Conservation (phyloP, 2,113 vertebrate species). For the Pyxicephalus adspersus region DNA sequence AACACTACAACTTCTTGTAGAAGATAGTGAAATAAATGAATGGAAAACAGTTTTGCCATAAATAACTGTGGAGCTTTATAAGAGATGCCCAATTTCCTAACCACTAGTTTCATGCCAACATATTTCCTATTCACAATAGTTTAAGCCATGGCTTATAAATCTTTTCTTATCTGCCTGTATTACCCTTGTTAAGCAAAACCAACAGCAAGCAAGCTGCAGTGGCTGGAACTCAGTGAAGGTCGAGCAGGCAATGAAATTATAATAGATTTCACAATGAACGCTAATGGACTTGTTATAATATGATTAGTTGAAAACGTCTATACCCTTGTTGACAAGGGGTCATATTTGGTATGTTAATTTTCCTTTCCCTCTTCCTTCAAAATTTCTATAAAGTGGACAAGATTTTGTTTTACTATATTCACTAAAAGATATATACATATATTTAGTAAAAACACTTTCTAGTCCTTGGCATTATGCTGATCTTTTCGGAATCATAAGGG, state of each 20-base stretch:
- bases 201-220: slow-evolving; percentile 60
- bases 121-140: slow-evolving; percentile 67
- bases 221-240: slow-evolving; percentile 71
- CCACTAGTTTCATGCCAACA: slow-evolving; percentile 64
- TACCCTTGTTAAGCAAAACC: slow-evolving; percentile 67
- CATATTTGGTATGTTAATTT: slow-evolving; percentile 58
- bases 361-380: slow-evolving; percentile 10
- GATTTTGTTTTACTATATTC: too few relatives aligned
- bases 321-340: slow-evolving; percentile 61
- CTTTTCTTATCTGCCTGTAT: slow-evolving; percentile 66
- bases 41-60: slow-evolving; percentile 61
- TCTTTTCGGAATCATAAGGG: too few relatives aligned
- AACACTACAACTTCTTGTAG: slow-evolving; percentile 54
- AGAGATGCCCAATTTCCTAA: slow-evolving; percentile 61
- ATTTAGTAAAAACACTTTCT: too few relatives aligned
- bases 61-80: slow-evolving; percentile 65
- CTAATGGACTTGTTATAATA: slow-evolving; percentile 62
- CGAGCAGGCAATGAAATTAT: slow-evolving; percentile 67
- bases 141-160: slow-evolving; percentile 69
- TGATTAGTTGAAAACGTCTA: slow-evolving; percentile 65
- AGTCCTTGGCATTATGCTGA: too few relatives aligned
- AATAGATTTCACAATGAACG: slow-evolving; percentile 65
- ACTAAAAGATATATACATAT: too few relatives aligned
- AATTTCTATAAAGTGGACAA: too few relatives aligned
- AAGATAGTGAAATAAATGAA: slow-evolving; percentile 60